Conservation (phyloP, 2,797 vertebrate genomes). For the Sebastiscus tertius region DNA sequence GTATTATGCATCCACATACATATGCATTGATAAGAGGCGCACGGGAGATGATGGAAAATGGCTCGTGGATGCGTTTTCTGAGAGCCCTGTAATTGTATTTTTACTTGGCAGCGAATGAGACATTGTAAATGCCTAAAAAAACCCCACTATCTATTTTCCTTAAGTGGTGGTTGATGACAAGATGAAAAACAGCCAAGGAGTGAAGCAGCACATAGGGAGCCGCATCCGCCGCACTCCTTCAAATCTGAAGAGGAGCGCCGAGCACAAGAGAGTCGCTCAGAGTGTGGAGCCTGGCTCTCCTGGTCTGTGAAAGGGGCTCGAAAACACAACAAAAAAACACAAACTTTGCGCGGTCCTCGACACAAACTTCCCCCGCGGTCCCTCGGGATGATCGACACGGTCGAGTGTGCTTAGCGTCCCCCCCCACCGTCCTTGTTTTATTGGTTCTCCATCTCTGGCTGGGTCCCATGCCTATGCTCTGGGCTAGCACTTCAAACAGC, state of each 20-base stretch:
- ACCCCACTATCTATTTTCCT: slow-evolving; percentile 42
- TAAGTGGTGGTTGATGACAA: slow-evolving; percentile 62
- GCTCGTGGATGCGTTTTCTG: slow-evolving; percentile 17
- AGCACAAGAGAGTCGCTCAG: slow-evolving; percentile 16
- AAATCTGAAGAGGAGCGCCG: slow-evolving; percentile 49
- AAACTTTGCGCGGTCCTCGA: slow-evolving; percentile 38
- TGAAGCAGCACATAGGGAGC: slow-evolving; percentile 36
- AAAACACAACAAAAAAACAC: not conserved
- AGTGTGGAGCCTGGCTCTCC: slow-evolving; percentile 14
- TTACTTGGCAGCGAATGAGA: slow-evolving; percentile 50
- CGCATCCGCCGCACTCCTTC: slow-evolving; percentile 40
- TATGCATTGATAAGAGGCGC: slow-evolving; percentile 10
- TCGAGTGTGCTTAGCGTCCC: slow-evolving; percentile 39
- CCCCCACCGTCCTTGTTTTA: slow-evolving; percentile 15
- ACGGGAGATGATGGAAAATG: slow-evolving; percentile 19
- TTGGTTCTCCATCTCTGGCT: slow-evolving; percentile 43
- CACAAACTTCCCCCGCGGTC: slow-evolving; percentile 27
- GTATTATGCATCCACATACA: slow-evolving; percentile 14
- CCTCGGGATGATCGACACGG: slow-evolving; percentile 24
- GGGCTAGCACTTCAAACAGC: slow-evolving; percentile 74
- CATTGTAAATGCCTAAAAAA: slow-evolving; percentile 33
- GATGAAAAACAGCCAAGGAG: slow-evolving; percentile 55
- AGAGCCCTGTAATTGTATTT: slow-evolving; percentile 53
- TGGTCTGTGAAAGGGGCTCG: not conserved
- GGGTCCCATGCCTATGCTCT: slow-evolving; percentile 48